Percentiles rank a stretch among this genome's conserved stretches.
These are phyloP conservation scores for Semaprochilodus insignis DNA, from an alignment of 2,797 vertebrate genomes.

Conservation along the genomic window DNA sequence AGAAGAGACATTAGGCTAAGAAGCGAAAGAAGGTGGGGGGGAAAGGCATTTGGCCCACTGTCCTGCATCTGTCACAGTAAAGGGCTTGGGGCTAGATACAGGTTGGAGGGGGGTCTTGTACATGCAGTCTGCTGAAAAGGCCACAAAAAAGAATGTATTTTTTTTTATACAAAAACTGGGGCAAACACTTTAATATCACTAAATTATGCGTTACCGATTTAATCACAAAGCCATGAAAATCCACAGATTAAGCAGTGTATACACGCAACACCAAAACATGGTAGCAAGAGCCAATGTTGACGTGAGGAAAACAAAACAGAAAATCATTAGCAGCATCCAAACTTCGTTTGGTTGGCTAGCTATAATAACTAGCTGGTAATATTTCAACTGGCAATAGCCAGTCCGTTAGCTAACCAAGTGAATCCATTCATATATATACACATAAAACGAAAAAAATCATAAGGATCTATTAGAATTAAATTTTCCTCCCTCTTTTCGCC, in stretches of 20 bases:
- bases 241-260: no score
- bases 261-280: no score
- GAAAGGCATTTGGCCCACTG: background rate
- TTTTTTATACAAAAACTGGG: background rate
- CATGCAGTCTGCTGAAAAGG: constrained; percentile 12
- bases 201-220: background rate
- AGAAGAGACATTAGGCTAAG: constrained; percentile 9
- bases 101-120: background rate
- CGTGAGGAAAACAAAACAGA: no score
- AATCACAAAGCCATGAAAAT: background rate
- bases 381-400: background rate
- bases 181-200: background rate
- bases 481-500: background rate
- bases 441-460: background rate
- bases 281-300: no score
- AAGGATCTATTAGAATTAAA: background rate
- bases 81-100: background rate
- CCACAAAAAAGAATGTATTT: background rate
- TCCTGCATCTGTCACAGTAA: constrained; percentile 6
- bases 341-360: no score
- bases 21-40: background rate
- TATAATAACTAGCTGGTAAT: no score
- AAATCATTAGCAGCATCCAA: no score
- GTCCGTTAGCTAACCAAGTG: background rate
- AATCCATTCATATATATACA: background rate